A percentile compares a stretch with the other conserved stretches of the same genome.
These are phyloP conservation scores for Rhadina sibilatrix DNA, from an alignment of 2,113 vertebrate species.

Conservation along the genomic window DNA sequence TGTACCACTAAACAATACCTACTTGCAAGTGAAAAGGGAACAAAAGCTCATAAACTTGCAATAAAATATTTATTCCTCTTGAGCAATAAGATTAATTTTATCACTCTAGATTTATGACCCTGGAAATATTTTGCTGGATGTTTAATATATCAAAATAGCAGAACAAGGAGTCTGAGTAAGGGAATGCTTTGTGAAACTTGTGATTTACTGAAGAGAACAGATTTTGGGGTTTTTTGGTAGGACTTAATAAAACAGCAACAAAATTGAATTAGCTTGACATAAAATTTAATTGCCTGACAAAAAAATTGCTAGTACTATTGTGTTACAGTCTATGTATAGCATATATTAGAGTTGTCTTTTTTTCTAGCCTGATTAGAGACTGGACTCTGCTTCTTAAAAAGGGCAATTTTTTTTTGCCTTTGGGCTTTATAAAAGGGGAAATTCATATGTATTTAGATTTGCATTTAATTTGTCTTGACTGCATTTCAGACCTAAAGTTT, in stretches of 20 bases:
- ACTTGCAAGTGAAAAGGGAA: slow-evolving; percentile 65
- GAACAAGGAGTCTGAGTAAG: slow-evolving; percentile 63
- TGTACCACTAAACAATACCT: slow-evolving; percentile 66
- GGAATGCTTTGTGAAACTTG: slow-evolving; percentile 67
- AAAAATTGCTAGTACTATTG: slow-evolving; percentile 61
- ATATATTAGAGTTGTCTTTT: slow-evolving; percentile 24
- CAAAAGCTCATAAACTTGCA: slow-evolving; percentile 78
- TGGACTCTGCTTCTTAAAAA: background rate
- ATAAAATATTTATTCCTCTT: slow-evolving; percentile 83
- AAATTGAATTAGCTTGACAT: slow-evolving; percentile 75
- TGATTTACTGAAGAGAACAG: slow-evolving; percentile 67
- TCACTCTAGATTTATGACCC: slow-evolving; percentile 76
- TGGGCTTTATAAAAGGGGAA: background rate
- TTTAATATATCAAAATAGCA: slow-evolving; percentile 79
- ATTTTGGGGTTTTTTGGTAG: slow-evolving; percentile 35
- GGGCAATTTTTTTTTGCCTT: background rate
- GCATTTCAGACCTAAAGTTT: background rate
- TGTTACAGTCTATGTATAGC: slow-evolving; percentile 57
- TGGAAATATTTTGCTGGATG: slow-evolving; percentile 71
- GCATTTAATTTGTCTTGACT: background rate
- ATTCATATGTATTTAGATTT: background rate
- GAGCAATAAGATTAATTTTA: slow-evolving; percentile 79
- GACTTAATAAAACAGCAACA: slow-evolving; percentile 73
- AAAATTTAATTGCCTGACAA: slow-evolving; percentile 77
- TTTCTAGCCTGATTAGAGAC: background rate